Base-by-base conservation (phyloP, 2,888 invertebrate genomes). In the Syritta pipiens region DNA sequence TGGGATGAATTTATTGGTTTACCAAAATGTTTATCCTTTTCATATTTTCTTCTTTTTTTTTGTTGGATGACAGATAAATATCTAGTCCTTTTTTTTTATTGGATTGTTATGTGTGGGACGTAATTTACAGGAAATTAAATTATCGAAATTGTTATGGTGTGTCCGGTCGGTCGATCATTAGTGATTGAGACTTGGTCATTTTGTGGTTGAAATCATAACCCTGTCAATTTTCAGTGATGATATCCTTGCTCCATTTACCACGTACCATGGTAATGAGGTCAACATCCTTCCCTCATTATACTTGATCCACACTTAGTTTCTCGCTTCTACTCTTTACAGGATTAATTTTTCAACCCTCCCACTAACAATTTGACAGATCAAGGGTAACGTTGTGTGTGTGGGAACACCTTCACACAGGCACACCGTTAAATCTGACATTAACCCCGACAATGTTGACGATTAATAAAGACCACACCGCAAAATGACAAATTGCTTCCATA, bases 401-500 rank as follows among this genome's bases (percentile, higher is more conserved):
- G 28, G 9, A 28, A 37, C 3, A 37, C 12, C 1, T 14, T 1
- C 35, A 12, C 35, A 35, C 35, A 9, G 9, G 14, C 20, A 24
- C 22, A 22, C 46, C 28, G 22, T 49, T 30, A 68, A 77, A 49
- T 53, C 48, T 42, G 53, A 51, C 60, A 74, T 79, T 68, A 79
- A 74, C 74, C 79, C 55, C 35, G 53, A 74, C 74, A 74, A 74
- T 79, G 79, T 79, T 68, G 72, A 74, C 79, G 67, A 74, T 72
- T 79, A 79, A 79, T 79, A 79, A 72, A 74, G 79, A 74, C 72
- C 79, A 57, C 67, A 74, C 79, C 79, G 60, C 79, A 79, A 62
- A 72, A 79, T 79, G 79, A 79, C 79, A 79, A 74, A 79, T 79
- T 79, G 68, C 67, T 79, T 74, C 79, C 68, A 79, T 79, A 79